These are phyloP conservation scores for Cheiracanthium punctorium DNA, from an alignment of 2,888 invertebrate species.

Conservation along the genomic window DNA sequence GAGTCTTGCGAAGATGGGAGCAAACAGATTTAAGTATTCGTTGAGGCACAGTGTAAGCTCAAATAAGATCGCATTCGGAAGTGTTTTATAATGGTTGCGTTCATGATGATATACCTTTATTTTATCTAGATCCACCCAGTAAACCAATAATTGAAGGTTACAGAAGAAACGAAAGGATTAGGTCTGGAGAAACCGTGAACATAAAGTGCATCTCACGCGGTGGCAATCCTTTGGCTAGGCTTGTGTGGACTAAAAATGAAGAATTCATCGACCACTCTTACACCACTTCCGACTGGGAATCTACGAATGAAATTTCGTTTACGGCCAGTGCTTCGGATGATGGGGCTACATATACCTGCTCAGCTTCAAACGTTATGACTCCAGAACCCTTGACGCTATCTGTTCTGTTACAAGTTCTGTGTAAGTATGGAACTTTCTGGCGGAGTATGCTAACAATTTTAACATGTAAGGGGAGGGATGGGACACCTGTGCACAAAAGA, in stretches of 20 bases:
- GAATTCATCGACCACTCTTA: slow-evolving; percentile 91
- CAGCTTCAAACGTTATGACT: slow-evolving; percentile 80
- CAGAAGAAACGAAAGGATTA: slow-evolving; percentile 88
- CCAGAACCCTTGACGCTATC: slow-evolving; percentile 72
- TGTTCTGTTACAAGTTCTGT: slow-evolving; percentile 85
- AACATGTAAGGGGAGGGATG: no score
- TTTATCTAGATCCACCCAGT: slow-evolving; percentile 90
- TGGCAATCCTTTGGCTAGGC: slow-evolving; percentile 96
- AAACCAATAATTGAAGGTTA: slow-evolving; percentile 94
- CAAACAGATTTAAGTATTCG: no score
- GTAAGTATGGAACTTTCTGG: no score
- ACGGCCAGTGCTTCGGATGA: slow-evolving; percentile 93
- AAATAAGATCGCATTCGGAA: no score
- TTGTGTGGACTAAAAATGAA: slow-evolving; percentile 96
- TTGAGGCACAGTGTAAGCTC: no score
- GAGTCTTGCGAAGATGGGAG: no score
- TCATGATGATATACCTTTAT: neutral
- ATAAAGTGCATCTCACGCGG: slow-evolving; percentile 93
- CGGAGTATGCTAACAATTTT: no score
- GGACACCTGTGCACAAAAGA: no score
- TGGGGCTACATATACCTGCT: slow-evolving; percentile 93
- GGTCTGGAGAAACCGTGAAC: slow-evolving; percentile 90
- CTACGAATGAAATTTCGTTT: slow-evolving; percentile 92
- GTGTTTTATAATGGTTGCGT: no score
- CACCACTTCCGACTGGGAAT: slow-evolving; percentile 86